Evolutionary conservation across 2,888 invertebrate species (phyloP), one percentile per base, ranked within the genome.

Genomic region (Oligia latruncula): DNA sequence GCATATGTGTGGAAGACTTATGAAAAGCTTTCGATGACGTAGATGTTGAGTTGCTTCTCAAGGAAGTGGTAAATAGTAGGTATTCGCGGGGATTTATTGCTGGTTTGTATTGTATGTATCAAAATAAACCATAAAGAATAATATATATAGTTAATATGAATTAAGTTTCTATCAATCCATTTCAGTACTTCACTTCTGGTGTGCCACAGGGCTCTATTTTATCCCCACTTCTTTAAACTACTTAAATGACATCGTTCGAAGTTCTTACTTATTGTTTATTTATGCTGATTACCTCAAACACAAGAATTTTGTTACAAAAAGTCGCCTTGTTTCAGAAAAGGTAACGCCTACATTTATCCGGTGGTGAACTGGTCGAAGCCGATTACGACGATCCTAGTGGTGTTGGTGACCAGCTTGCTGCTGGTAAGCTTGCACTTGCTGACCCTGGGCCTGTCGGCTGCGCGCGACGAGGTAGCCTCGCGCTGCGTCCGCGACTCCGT

Each of bases 301-400:
- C 0, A 49, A 40, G 6, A 17, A 20, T 20, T n/a, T n/a, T 58
- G 23, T 66, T 40, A 35, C 35, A 49, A 68, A 20, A 49, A 1
- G 23, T 46, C 74, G 49, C 65, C 15, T 81, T 84, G 72, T 82
- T 94, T 95, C 94, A 98, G 98, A 85, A 95, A 97, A 82, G 98
- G 98, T 60, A 95, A 97, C 80, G 97, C 97, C 58, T 98, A 97
- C 92, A 98, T 99, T 84, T 99, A 99, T 93, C 97, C 98, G 46
- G 97, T 98, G 78, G 95, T 99, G 81, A 97, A 98, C 94, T 99
- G 98, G 98, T 96, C 97, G 52, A 97, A 91, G 1, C 98, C 98
- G 0, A 97, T 97, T 15, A 93, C 95, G 52, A 97, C 98, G 0
- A 92, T 97, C 17, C 94, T 97, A 15, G 97, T 98, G 23, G 97